These are phyloP conservation scores for Cephalopachus bancanus DNA, from an alignment of 2,797 vertebrate species.

Conservation along the genomic window DNA sequence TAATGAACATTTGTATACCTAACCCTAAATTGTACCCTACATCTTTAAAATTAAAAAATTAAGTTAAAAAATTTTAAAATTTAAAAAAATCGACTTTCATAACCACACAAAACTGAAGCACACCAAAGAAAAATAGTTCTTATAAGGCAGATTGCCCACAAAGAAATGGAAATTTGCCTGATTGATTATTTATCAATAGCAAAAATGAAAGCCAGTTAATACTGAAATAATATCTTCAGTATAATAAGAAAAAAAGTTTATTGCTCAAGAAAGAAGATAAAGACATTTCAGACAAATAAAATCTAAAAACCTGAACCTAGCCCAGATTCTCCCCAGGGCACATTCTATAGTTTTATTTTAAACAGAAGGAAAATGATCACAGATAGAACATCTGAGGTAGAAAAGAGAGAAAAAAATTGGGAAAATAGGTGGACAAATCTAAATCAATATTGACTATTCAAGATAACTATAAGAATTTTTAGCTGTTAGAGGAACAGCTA, in stretches of 20 bases:
- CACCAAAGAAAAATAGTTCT: neutral
- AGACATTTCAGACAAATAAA: conserved; percentile 27
- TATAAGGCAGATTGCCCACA: neutral
- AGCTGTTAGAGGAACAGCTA: neutral
- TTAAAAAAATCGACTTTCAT: conserved; percentile 7
- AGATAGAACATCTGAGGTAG: neutral
- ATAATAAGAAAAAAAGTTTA: neutral
- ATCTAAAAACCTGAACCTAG: neutral
- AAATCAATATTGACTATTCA: neutral
- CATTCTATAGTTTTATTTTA: neutral
- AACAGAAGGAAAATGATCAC: neutral
- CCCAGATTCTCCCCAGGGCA: neutral
- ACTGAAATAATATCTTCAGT: neutral
- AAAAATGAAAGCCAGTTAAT: neutral
- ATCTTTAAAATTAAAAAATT: too few species aligned
- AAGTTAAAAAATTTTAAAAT: neutral
- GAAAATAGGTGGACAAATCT: neutral
- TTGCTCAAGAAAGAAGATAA: conserved; percentile 21
- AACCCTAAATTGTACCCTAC: too few species aligned
- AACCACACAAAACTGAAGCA: neutral
- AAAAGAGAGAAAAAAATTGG: neutral
- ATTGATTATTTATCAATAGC: neutral
- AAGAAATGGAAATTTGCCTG: neutral
- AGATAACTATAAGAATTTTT: neutral
- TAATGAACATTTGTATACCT: too few species aligned